Evolutionary conservation across 2,888 invertebrate species (phyloP).

Genomic region (Drosophila planitibia): DNA sequence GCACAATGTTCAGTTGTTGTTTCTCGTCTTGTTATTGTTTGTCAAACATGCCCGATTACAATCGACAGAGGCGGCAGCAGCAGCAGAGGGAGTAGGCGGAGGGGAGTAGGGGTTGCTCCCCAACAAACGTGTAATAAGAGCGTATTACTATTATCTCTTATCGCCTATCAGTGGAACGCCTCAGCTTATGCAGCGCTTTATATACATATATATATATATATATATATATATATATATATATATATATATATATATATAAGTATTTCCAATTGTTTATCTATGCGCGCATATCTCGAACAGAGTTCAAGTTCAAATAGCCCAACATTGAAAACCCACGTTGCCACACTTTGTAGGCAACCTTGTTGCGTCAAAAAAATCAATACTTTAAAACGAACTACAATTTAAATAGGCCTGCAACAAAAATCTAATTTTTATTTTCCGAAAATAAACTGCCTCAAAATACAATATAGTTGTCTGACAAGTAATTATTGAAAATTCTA

Average conservation of each 20-base stretch:
- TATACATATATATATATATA: not conserved
- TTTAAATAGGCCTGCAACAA: not conserved
- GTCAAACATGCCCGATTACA: slow-evolving; percentile 34
- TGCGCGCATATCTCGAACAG: not conserved
- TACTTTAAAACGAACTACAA: not conserved
- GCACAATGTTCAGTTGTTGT: slow-evolving; percentile 47
- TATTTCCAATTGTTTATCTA: slow-evolving; percentile 21
- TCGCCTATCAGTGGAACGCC: slow-evolving; percentile 56
- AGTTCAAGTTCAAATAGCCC: slow-evolving; percentile 66
- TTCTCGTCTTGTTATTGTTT: slow-evolving; percentile 46
- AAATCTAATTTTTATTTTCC: accelerated
- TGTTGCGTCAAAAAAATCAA: not conserved
- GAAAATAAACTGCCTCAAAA: not conserved
- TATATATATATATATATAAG: not conserved
- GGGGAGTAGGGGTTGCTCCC: not conserved
- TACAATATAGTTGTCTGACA: not conserved
- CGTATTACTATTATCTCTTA: slow-evolving; percentile 41
- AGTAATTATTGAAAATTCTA: too few relatives aligned
- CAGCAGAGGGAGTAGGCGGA: not conserved
- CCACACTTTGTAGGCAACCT: not conserved
- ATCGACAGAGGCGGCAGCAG: not conserved
- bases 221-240: not conserved
- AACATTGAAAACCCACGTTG: not conserved
- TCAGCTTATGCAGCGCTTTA: slow-evolving; percentile 69
- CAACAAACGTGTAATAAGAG: slow-evolving; percentile 22